Evolutionary conservation across 2,888 invertebrate genomes (phyloP).

Genomic region (Crocallis elinguaria): DNA sequence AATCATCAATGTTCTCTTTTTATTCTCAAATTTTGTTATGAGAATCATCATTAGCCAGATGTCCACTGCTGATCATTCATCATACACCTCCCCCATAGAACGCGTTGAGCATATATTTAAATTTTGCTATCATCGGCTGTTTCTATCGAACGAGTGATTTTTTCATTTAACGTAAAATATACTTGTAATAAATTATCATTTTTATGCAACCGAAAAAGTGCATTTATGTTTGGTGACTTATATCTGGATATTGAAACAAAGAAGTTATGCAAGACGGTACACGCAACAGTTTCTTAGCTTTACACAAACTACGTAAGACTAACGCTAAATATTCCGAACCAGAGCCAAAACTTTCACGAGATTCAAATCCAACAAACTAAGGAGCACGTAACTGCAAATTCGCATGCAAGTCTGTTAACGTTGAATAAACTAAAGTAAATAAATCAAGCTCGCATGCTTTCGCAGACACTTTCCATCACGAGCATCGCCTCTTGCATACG

Average conservation of each 20-base stretch:
- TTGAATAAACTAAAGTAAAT: slow-evolving; percentile 32
- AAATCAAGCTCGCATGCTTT: slow-evolving; percentile 39
- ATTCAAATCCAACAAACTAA: slow-evolving; percentile 17
- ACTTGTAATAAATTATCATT: no score
- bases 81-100: no score
- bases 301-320: slow-evolving; percentile 12
- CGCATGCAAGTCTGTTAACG: slow-evolving; percentile 19
- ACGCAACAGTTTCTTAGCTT: slow-evolving; percentile 6
- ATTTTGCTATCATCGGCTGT: no score
- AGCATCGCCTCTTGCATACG: slow-evolving; percentile 48
- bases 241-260: neutral
- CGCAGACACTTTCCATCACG: slow-evolving; percentile 53
- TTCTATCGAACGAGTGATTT: no score
- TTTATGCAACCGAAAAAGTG: no score
- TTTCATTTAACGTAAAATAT: no score
- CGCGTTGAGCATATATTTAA: no score
- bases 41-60: no score
- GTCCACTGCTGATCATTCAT: no score
- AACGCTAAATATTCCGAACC: slow-evolving; percentile 1
- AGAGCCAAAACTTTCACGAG: slow-evolving; percentile 22
- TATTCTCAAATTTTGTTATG: no score
- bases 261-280: slow-evolving; percentile 4
- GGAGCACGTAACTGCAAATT: slow-evolving; percentile 24
- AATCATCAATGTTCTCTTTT: no score
- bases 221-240: no score